Evolutionary conservation across 2,113 vertebrate species (phyloP), one percentile per base, ranked within the genome.

Genomic region (Aleadryas rufinucha): DNA sequence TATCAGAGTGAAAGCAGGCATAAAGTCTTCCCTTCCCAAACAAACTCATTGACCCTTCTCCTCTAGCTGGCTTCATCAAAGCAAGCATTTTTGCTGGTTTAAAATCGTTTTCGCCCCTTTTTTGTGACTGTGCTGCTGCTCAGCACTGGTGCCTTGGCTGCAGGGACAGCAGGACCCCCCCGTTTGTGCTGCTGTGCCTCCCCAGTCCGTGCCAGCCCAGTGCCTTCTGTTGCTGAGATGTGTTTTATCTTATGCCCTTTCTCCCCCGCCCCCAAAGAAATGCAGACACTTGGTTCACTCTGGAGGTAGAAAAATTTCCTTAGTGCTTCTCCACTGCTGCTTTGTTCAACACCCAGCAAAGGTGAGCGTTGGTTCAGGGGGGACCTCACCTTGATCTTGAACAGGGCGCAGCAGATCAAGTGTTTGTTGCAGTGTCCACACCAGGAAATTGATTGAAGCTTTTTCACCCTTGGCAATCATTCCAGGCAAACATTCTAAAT

Each of bases 311-410:
- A 82, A 69, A 8, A 16, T 16, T 26, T 35, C n/a, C 59, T 28
- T 30, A 9, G 6, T 50, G 57, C 20, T 79, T 64, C 49, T 68
- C 24, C n/a, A 7, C 7, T 56, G 50, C 14, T 3, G 0, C 15
- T 84, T 37, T n/a, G 8, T 49, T 47, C 19, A 76, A 18, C 0
- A 6, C 4, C 28, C 57, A 45, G 37, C 3, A 49, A 47, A 68
- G 44, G 33, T 17, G 63, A 26, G 10, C 0, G 1, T 1, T 2
- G 1, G 20, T 3, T 47, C 21, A 33, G 54, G 56, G 54, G 35
- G 57, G 10, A 18, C 5, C 89, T 94, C 89, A 96, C 96, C 63
- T 63, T 94, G 76, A 20, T 60, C 66, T 64, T 97, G 96, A 41
- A 3, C 28, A 30, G 87, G 74, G 31, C 20, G 84, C 47, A 97